Evolutionary conservation across 2,113 vertebrate genomes (phyloP), one percentile per base, ranked within the genome.

Genomic region (Falco punctatus): DNA sequence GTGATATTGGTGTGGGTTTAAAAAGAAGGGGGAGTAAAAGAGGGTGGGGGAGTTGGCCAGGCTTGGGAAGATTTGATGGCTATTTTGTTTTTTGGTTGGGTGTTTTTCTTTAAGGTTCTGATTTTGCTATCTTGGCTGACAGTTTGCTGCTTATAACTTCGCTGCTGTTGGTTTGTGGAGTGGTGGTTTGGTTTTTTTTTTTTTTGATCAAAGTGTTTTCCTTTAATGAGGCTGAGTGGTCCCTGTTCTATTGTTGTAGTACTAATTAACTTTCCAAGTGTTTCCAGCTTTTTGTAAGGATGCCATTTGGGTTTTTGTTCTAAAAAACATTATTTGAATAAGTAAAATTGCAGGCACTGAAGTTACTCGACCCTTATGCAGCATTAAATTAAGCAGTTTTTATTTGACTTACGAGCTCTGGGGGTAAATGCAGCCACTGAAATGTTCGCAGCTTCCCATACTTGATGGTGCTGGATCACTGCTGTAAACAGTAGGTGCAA

Each of bases 401-500:
- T 94, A 62, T 79, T 58, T 15, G 30, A 62, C 48, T 93, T 57
- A n/a, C 0, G 19, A 64, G 27, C 52, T 62, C 57, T 38, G 42
- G 30, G 62, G 52, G 44, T 87, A 85, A 96, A 85, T 89, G 28
- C 52, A 86, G 26, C 32, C 38, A 54, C 58, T 42, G 62, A 79
- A 88, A 81, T 30, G 33, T 33, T 77, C 62, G 54, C 73, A 90
- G 55, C 38, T 57, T 58, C 62, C 62, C 7, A 5, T 21, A 32
- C 27, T n/a, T 81, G 42, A 30, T 61, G 81, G 74, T 94, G 95
- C 81, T 90, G 62, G 33, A 94, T 86, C 11, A 15, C 44, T 74
- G 23, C 42, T 64, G 55, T 71, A 88, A 97, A 97, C 67, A 96
- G 42, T 44, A 75, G 70, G 69, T 83, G 30, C n/a, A 95, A 86